These are phyloP conservation scores for Hydractinia symbiolongicarpus DNA, from an alignment of 30 jellyfish, hydroid and myxozoan species.

Conservation along the genomic window DNA sequence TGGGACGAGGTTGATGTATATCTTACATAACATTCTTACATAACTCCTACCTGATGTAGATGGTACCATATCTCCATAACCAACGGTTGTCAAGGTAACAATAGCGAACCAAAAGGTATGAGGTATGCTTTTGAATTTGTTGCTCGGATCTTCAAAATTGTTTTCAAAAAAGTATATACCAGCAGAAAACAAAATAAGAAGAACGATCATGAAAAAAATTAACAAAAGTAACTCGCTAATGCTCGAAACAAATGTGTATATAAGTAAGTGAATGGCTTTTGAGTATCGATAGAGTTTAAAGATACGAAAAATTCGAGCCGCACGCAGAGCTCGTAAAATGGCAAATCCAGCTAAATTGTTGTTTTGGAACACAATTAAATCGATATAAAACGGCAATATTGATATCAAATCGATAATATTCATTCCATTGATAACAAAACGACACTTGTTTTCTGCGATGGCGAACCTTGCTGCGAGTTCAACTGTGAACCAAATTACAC, in stretches of 20 bases:
- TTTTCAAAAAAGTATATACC: slow-evolving; percentile 70
- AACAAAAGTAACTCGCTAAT: slow-evolving; percentile 56
- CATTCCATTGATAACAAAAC: slow-evolving; percentile 52
- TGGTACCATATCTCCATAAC: slow-evolving; percentile 91
- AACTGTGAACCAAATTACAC: slow-evolving; percentile 75
- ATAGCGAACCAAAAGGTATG: slow-evolving; percentile 82
- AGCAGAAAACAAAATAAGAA: slow-evolving; percentile 52
- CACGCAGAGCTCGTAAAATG: slow-evolving; percentile 65
- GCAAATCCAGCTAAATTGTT: slow-evolving; percentile 46
- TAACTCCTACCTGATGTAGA: slow-evolving; percentile 52
- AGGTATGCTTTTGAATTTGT: slow-evolving; percentile 59
- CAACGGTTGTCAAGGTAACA: slow-evolving; percentile 84
- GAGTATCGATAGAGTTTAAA: slow-evolving; percentile 81
- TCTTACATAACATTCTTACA: not conserved
- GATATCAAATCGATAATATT: slow-evolving; percentile 69
- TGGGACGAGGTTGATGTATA: no score
- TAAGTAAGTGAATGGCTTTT: slow-evolving; percentile 59
- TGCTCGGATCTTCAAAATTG: not conserved
- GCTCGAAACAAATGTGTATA: slow-evolving; percentile 65
- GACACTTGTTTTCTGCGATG: slow-evolving; percentile 49
- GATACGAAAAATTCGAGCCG: slow-evolving; percentile 73
- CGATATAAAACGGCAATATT: slow-evolving; percentile 65
- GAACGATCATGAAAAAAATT: slow-evolving; percentile 42
- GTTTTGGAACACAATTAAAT: slow-evolving; percentile 33
- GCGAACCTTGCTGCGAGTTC: slow-evolving; percentile 45